These are phyloP conservation scores for Charina bottae DNA, from an alignment of 2,113 vertebrate species.

Conservation along the genomic window DNA sequence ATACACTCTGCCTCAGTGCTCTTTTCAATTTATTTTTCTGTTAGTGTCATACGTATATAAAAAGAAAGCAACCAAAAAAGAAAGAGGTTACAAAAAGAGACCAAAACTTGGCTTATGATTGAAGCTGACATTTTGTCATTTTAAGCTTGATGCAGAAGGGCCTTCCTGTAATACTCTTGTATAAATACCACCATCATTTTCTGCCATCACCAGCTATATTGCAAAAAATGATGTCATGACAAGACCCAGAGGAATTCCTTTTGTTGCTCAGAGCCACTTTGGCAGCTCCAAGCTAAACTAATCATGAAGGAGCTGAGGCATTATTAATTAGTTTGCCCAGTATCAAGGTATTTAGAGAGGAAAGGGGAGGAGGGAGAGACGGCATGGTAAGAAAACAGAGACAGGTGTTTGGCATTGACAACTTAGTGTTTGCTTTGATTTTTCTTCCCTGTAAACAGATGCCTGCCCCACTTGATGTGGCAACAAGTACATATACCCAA, in stretches of 20 bases:
- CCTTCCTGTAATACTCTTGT: conserved; percentile 48
- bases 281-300: conserved; percentile 22
- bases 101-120: conserved; percentile 63
- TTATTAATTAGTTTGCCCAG: conserved; percentile 53
- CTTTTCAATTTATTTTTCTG: conserved; percentile 84
- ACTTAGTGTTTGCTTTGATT: neutral
- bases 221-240: conserved; percentile 60
- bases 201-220: conserved; percentile 57
- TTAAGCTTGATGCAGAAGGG: conserved; percentile 33
- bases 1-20: conserved; percentile 81
- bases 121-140: conserved; percentile 73
- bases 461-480: neutral
- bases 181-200: conserved; percentile 69
- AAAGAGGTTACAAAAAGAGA: conserved; percentile 65
- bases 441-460: conserved; percentile 7
- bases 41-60: conserved; percentile 72
- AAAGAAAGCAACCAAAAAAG: conserved; percentile 66
- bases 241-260: conserved; percentile 57
- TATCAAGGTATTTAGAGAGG: neutral
- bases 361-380: neutral
- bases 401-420: neutral
- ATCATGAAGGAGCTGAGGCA: conserved; percentile 22
- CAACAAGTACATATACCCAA: neutral
- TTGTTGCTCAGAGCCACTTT: conserved; percentile 32
- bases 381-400: neutral